Conservation (phyloP, 2,113 vertebrate species). For the Amblyopsis rosae region DNA sequence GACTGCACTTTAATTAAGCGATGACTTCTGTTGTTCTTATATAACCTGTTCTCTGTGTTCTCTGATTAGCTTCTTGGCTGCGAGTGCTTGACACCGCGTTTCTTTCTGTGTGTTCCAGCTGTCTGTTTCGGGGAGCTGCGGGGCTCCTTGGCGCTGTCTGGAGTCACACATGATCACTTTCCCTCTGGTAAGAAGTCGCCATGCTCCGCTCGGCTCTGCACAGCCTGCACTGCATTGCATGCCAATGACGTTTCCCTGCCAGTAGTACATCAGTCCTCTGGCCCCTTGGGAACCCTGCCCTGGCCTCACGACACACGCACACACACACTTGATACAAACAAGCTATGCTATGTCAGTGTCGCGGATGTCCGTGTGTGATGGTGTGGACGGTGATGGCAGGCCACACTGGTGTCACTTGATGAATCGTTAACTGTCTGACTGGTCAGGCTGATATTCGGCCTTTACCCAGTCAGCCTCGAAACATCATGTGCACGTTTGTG, state of each 20-base stretch:
- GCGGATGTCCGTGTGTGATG: not conserved
- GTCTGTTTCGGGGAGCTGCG: conserved; percentile 55
- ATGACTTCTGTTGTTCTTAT: not conserved
- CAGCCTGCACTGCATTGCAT: conserved; percentile 22
- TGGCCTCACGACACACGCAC: not conserved
- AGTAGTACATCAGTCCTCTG: conserved; percentile 3
- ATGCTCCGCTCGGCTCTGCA: conserved; percentile 28
- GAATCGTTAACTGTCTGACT: too few species aligned
- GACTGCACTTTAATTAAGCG: conserved; percentile 1
- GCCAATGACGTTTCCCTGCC: not conserved
- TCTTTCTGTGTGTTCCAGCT: conserved; percentile 40
- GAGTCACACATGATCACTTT: conserved; percentile 47
- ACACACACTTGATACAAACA: not conserved
- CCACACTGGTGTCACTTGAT: too few species aligned
- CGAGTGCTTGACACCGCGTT: not conserved
- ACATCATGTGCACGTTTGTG: too few species aligned
- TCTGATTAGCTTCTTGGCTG: conserved; percentile 13
- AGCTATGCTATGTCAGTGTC: not conserved
- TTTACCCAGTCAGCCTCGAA: too few species aligned
- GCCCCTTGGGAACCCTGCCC: conserved; percentile 15
- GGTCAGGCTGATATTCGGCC: too few species aligned
- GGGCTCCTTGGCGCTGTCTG: conserved; percentile 51
- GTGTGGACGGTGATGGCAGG: too few species aligned
- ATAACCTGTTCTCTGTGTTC: not conserved
- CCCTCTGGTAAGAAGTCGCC: conserved; percentile 55